Percentiles rank a stretch among this genome's conserved stretches.
Conservation (phyloP, 2,888 invertebrate species). For the Ecliptopera silaceata region DNA sequence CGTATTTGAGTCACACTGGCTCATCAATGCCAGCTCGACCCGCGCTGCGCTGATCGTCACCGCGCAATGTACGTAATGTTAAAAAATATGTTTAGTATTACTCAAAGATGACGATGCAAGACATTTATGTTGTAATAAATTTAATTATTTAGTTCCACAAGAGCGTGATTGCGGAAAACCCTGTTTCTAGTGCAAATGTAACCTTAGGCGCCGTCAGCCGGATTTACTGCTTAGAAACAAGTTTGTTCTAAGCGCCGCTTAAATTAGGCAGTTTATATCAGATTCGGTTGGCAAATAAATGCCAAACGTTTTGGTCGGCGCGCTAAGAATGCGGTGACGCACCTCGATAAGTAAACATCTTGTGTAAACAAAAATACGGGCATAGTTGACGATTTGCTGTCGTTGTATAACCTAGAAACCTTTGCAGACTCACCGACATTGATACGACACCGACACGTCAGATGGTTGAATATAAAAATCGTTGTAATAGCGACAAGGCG, state of each 20-base stretch:
- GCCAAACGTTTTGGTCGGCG: conserved; percentile 12
- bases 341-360: conserved; percentile 3
- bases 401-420: neutral
- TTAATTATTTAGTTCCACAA: too few relatives aligned
- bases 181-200: conserved; percentile 7
- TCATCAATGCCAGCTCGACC: too few relatives aligned
- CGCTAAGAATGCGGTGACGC: conserved; percentile 24
- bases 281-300: conserved; percentile 25
- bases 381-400: conserved; percentile 4
- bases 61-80: too few relatives aligned
- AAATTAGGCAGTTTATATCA: conserved; percentile 28
- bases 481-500: too few relatives aligned
- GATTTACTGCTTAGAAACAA: conserved; percentile 22
- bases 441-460: too few relatives aligned
- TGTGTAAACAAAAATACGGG: conserved; percentile 20
- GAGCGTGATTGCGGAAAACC: neutral
- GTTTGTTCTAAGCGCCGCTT: conserved; percentile 31
- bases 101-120: too few relatives aligned
- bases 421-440: neutral
- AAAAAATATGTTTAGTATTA: too few relatives aligned
- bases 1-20: too few relatives aligned
- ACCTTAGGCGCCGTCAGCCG: conserved; percentile 28
- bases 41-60: too few relatives aligned
- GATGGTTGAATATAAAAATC: too few relatives aligned
- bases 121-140: too few relatives aligned